These are phyloP conservation scores for Podilymbus podiceps DNA, from an alignment of 2,113 vertebrate species.

Conservation along the genomic window DNA sequence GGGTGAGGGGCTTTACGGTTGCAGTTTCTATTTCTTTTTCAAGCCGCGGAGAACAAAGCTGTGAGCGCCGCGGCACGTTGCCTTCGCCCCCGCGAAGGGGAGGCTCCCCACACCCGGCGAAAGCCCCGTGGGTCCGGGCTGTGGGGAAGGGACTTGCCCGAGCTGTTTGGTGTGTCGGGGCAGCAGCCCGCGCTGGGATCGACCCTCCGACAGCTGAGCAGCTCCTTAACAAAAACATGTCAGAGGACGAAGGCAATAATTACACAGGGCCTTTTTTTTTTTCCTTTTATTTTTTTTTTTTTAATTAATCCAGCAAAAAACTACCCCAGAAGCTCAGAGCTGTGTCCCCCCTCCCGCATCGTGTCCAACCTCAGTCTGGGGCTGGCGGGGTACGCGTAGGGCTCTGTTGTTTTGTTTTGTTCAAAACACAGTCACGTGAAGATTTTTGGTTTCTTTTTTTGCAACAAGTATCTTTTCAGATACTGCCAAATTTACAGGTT, in stretches of 20 bases:
- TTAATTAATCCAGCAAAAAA: not conserved
- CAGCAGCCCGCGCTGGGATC: not conserved
- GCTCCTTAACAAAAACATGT: not conserved
- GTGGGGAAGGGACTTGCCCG: not conserved
- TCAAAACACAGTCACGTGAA: not conserved
- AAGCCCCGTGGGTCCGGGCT: not conserved
- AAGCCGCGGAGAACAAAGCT: not conserved
- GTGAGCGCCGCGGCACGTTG: rapidly evolving
- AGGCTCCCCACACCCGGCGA: rapidly evolving
- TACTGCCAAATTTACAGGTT: not conserved
- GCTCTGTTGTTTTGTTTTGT: not conserved
- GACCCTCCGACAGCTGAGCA: not conserved
- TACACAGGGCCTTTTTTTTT: not conserved
- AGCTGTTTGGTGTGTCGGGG: not conserved
- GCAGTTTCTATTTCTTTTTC: not conserved
- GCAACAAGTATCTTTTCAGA: not conserved
- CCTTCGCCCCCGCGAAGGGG: rapidly evolving
- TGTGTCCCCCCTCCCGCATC: not conserved
- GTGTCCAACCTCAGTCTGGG: not conserved
- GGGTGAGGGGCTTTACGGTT: not conserved
- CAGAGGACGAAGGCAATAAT: not conserved
- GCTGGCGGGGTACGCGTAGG: not conserved
- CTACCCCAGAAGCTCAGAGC: not conserved
- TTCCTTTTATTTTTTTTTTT: not conserved
- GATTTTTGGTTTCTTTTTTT: not conserved